Evolutionary conservation across 2,797 vertebrate species (phyloP).

Genomic region (Furcifer pardalis): DNA sequence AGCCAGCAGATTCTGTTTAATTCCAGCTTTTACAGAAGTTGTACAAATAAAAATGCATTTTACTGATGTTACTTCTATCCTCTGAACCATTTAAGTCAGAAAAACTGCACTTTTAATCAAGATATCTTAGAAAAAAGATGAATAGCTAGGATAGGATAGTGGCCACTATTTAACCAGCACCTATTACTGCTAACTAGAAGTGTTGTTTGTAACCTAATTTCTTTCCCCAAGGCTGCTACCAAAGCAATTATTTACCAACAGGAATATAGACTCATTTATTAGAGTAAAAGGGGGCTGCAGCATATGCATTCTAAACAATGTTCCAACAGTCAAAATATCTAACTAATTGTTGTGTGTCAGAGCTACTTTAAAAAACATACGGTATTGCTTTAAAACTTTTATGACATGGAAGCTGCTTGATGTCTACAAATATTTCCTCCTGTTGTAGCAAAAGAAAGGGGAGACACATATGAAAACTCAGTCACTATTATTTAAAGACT

Average conservation of each 20-base stretch:
- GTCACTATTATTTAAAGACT: background rate
- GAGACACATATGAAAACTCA: background rate
- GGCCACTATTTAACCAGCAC: background rate
- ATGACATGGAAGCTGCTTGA: background rate
- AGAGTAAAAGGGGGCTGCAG: background rate
- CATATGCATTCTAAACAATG: background rate
- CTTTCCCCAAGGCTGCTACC: background rate
- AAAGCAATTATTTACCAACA: background rate
- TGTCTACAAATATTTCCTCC: background rate
- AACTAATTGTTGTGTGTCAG: background rate
- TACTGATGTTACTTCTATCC: background rate
- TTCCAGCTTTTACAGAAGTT: background rate
- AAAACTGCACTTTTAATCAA: conserved; percentile 1
- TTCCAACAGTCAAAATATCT: background rate
- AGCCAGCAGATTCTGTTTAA: background rate
- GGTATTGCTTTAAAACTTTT: background rate
- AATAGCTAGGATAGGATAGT: background rate
- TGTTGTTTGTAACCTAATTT: background rate
- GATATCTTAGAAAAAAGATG: background rate
- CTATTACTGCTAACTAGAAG: background rate
- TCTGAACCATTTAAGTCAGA: background rate
- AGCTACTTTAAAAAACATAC: background rate
- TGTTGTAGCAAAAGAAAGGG: background rate
- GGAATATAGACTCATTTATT: background rate
- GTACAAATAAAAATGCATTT: background rate